Evolutionary conservation across 2,797 vertebrate genomes (phyloP), one percentile per base, ranked within the genome.

Genomic region (Notoglanidium macrostoma): DNA sequence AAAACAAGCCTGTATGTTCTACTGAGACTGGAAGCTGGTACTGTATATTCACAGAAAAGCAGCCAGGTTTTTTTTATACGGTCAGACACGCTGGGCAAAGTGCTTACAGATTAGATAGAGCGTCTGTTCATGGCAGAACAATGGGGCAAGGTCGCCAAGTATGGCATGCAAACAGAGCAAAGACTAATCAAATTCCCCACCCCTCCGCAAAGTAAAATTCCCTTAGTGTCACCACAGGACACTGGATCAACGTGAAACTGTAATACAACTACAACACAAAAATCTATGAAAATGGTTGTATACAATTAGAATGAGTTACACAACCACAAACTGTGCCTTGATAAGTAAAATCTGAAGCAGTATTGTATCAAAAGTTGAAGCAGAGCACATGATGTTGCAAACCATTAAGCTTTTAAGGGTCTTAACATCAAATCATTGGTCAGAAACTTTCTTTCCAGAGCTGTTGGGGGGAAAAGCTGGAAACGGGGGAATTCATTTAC

Each of bases 81-180:
- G 65, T 87, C 79, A 44, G 63, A 88, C 49, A 65, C 46, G 65
- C 88, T 84, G 82, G 73, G 85, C 85, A 87, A 87, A 88, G 74
- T 80, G 82, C 83, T 85, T 44, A 74, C 32, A 87, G 88, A 90
- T 90, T 85, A 87, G 83, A 90, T 90, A 84, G 73, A 86, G 87
- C 0, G 46, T 40, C 40, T 67, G 81, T 68, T 40, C 57, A 29
- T 61, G 82, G 81, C 85, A 85, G 84, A 88, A 86, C 70, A 85
- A 81, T 86, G 26, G 81, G 32, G 76, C 32, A 23, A 86, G 84
- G 83, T 55, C 57, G 49, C 81, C 88, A 89, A 91, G 88, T 78
- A 77, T 84, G 85, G 61, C 88, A 84, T 29, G 77, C 54, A 77
- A 76, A 83, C 46, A 80, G 76, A 80, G 67, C 68, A 84, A 86